A percentile compares a stretch with the other conserved stretches of the same genome.
These are phyloP conservation scores for Arenicola marina DNA, from an alignment of 2,888 invertebrate genomes.

Conservation along the genomic window DNA sequence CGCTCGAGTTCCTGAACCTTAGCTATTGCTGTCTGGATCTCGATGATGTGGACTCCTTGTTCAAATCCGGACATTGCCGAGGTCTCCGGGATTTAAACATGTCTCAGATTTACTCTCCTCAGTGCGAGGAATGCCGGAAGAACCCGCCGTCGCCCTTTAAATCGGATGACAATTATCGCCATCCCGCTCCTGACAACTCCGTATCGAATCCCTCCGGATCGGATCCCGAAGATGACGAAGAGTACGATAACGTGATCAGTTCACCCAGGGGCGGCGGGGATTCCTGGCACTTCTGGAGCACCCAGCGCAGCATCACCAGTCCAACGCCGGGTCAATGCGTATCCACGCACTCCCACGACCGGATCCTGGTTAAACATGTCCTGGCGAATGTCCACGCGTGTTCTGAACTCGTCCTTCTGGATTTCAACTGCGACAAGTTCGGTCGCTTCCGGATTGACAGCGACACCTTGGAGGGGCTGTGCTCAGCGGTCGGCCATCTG, in stretches of 20 bases:
- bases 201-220: neutral
- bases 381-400: neutral
- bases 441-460: neutral
- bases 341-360: neutral
- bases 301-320: neutral
- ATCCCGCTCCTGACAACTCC: no score
- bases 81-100: neutral
- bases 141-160: no score
- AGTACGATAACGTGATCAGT: neutral
- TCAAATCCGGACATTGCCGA: neutral
- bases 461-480: neutral
- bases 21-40: neutral
- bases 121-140: neutral
- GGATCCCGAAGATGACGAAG: neutral
- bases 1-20: neutral
- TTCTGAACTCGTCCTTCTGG: neutral
- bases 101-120: neutral
- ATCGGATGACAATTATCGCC: no score
- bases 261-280: neutral
- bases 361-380: neutral
- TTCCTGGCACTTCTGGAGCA: neutral
- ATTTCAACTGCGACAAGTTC: neutral
- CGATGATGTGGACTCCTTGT: neutral
- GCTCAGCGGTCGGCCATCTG: neutral
- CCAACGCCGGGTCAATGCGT: neutral